Evolutionary conservation across 2,888 invertebrate genomes (phyloP).

Genomic region (Crepidodera aurea): DNA sequence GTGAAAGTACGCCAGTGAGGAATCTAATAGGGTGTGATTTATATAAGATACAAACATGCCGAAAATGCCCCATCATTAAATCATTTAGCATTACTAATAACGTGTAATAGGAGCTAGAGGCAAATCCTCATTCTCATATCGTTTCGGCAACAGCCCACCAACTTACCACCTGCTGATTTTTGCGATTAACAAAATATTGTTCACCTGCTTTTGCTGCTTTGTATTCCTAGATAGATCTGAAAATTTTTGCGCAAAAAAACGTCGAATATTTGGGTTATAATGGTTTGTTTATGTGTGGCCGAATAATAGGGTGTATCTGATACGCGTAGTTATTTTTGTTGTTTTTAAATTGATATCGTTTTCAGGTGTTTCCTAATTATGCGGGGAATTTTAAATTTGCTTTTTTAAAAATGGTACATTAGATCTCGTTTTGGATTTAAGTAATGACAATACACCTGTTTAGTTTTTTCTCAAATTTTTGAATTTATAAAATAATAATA

Average conservation of each 20-base stretch:
- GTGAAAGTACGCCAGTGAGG: background rate
- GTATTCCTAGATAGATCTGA: constrained; percentile 36
- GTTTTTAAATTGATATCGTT: constrained; percentile 31
- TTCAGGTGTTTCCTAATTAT: constrained; percentile 20
- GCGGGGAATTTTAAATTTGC: background rate
- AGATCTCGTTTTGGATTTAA: background rate
- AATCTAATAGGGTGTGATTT: constrained; percentile 33
- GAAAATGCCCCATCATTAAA: constrained; percentile 37
- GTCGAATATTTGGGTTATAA: constrained; percentile 11
- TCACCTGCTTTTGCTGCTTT: constrained; percentile 36
- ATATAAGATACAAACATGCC: constrained; percentile 29
- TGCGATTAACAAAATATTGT: constrained; percentile 28
- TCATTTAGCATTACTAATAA: constrained; percentile 39
- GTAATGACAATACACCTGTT: background rate
- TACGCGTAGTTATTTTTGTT: constrained; percentile 16
- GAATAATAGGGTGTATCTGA: constrained; percentile 21
- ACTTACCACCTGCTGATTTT: constrained; percentile 33
- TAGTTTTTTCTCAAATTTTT: background rate
- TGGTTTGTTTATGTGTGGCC: constrained; percentile 30
- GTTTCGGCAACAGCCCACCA: constrained; percentile 7
- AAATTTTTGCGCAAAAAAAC: constrained; percentile 17
- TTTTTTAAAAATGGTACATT: background rate
- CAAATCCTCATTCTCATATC: constrained; percentile 14
- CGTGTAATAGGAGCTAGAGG: constrained; percentile 34
- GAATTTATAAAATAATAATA: no score